Evolutionary conservation across 2,797 vertebrate genomes (phyloP).

Genomic region (Oryzias sinensis): DNA sequence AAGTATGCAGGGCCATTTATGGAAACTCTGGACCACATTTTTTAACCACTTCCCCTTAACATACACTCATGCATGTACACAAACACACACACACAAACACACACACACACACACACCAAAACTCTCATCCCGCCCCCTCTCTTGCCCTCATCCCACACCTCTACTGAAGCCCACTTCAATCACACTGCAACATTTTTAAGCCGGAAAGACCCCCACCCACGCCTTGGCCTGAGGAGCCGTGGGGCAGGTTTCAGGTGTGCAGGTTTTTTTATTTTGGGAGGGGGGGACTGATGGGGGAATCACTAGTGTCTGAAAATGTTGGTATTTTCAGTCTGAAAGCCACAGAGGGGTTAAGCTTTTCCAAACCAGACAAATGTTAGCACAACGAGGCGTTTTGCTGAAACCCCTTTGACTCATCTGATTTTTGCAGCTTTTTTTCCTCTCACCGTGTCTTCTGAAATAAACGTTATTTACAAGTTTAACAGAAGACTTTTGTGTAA

Average conservation of each 20-base stretch:
- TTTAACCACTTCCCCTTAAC: too few species aligned
- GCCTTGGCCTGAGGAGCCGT: conserved; percentile 25
- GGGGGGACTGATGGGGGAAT: conserved; percentile 42
- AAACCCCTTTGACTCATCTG: too few species aligned
- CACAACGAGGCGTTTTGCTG: background rate
- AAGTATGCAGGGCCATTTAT: too few species aligned
- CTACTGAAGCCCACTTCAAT: conserved; percentile 4
- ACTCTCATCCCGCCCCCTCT: conserved; percentile 12
- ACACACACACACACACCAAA: background rate
- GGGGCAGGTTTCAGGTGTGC: conserved; percentile 30
- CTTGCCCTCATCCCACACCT: conserved; percentile 28
- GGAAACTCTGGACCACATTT: too few species aligned
- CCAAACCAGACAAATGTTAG: conserved; percentile 47
- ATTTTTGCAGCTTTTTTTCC: too few species aligned
- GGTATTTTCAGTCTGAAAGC: conserved; percentile 38
- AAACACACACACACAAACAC: too few species aligned
- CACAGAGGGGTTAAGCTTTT: conserved; percentile 56
- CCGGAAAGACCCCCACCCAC: conserved; percentile 66
- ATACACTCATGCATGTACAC: too few species aligned
- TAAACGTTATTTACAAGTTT: too few species aligned
- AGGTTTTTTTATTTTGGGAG: background rate
- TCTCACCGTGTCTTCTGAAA: too few species aligned
- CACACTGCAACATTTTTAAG: conserved; percentile 25
- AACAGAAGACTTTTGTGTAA: too few species aligned
- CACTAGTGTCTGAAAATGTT: conserved; percentile 49